Evolutionary conservation across 2,113 vertebrate genomes (phyloP).

Genomic region (Sapayoa aenigma): DNA sequence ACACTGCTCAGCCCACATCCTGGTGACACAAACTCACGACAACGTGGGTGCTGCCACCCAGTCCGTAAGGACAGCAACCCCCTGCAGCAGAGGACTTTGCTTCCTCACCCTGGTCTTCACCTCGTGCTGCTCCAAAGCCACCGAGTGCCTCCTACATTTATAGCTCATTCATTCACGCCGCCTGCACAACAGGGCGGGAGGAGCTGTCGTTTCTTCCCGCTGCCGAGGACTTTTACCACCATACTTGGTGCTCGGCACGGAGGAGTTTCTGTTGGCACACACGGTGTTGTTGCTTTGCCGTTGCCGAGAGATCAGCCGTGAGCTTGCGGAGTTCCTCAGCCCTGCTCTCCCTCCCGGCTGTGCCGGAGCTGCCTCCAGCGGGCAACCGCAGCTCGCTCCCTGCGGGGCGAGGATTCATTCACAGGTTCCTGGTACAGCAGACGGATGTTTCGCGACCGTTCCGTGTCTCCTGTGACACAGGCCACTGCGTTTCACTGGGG

Average conservation of each 20-base stretch:
- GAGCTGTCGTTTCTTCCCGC: neutral
- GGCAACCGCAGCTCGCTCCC: fast-evolving
- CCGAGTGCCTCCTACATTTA: neutral
- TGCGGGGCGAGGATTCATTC: fast-evolving
- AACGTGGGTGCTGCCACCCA: fast-evolving
- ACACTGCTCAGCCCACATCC: fast-evolving
- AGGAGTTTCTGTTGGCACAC: neutral
- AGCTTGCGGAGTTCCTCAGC: neutral
- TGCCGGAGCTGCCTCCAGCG: neutral
- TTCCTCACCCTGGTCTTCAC: neutral
- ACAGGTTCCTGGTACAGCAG: fast-evolving
- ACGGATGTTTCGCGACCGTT: fast-evolving
- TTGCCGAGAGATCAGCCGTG: neutral
- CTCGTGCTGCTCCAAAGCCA: neutral
- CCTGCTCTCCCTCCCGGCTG: neutral
- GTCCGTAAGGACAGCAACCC: neutral
- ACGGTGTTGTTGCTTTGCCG: neutral
- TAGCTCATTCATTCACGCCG: neutral
- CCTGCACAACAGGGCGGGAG: neutral
- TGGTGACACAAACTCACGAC: no score
- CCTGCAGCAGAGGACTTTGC: fast-evolving
- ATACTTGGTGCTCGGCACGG: neutral
- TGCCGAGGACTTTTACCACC: neutral
- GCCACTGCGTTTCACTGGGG: fast-evolving
- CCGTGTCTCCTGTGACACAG: fast-evolving